Conservation (phyloP, 2,888 invertebrate species). For the Drepana falcataria region DNA sequence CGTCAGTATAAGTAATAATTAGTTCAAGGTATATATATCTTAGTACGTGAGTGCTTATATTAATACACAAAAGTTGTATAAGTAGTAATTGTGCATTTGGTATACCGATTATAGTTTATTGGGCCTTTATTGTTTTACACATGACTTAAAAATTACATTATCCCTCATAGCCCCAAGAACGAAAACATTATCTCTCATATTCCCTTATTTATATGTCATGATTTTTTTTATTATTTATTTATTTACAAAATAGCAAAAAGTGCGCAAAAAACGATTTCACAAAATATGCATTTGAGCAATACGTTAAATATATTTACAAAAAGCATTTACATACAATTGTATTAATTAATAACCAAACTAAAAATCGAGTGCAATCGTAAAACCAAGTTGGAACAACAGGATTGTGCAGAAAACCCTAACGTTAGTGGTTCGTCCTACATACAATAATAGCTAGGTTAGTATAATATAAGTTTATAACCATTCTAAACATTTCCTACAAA, state of each 20-base stretch:
- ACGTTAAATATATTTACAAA: constrained; percentile 73
- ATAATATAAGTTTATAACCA: constrained; percentile 18
- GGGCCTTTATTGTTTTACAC: constrained; percentile 63
- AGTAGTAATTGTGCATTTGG: constrained; percentile 71
- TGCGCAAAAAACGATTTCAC: constrained; percentile 76
- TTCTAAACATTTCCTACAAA: constrained; percentile 44
- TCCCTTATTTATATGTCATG: constrained; percentile 37
- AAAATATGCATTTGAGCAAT: constrained; percentile 79
- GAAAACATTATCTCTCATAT: constrained; percentile 52
- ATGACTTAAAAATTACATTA: constrained; percentile 35
- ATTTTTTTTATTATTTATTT: constrained; percentile 41
- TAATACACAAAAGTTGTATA: constrained; percentile 48
- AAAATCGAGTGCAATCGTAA: constrained; percentile 7
- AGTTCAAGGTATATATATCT: constrained; percentile 41
- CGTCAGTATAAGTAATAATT: constrained; percentile 33
- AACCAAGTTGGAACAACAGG: background rate
- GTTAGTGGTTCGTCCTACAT: constrained; percentile 13
- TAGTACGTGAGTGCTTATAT: constrained; percentile 47
- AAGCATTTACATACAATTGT: constrained; percentile 55
- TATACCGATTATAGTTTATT: constrained; percentile 59
- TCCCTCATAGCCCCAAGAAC: constrained; percentile 27
- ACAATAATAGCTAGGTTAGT: constrained; percentile 11
- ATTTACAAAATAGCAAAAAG: constrained; percentile 75
- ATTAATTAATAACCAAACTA: constrained; percentile 23
- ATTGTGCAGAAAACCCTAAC: constrained; percentile 7